Evolutionary conservation across 2,113 vertebrate species (phyloP), one percentile per base, ranked within the genome.

Genomic region (Emydura subglobosa): DNA sequence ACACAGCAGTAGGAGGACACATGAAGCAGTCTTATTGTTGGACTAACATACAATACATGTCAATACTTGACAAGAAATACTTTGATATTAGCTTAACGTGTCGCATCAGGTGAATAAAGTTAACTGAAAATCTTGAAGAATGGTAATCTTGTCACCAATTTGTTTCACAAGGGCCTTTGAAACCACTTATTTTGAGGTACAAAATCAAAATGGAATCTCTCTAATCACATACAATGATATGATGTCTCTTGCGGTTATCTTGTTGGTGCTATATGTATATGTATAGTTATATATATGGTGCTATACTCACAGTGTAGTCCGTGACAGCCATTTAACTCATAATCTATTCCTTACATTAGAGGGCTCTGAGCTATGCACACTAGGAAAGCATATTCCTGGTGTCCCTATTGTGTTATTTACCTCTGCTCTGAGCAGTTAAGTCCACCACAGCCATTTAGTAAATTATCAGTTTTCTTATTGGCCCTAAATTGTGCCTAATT

Each of bases 401-500:
- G 97, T 97, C 97, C 97, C 98, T 91, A 95, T 97, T 96, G 97
- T 53, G 87, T 98, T 98, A 97, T 98, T 98, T 98, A 98, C 98
- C 98, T 98, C 97, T 97, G 90, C 97, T 98, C 95, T 95, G 95
- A 98, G 97, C 97, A 97, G 97, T 98, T 98, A 97, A 98, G 98
- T 98, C 98, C 98, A 96, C 98, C 97, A 97, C 96, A 98, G 97
- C 98, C 98, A 98, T 99, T 99, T 98, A 98, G 98, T 98, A 98
- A 99, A 99, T 99, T 98, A 99, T 99, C 98, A 98, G 98, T 98
- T 99, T 98, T 99, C 98, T 99, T 99, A 99, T 99, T 98, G 98
- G 98, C 98, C 98, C 97, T 99, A 99, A 99, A 99, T 99, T 97
- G 98, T 92, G 91, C 97, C 99, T 99, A 99, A 99, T 99, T 99